Evolutionary conservation across 2,113 vertebrate species (phyloP), one percentile per base, ranked within the genome.

Genomic region (Gnathonemus echidnorhynchus): DNA sequence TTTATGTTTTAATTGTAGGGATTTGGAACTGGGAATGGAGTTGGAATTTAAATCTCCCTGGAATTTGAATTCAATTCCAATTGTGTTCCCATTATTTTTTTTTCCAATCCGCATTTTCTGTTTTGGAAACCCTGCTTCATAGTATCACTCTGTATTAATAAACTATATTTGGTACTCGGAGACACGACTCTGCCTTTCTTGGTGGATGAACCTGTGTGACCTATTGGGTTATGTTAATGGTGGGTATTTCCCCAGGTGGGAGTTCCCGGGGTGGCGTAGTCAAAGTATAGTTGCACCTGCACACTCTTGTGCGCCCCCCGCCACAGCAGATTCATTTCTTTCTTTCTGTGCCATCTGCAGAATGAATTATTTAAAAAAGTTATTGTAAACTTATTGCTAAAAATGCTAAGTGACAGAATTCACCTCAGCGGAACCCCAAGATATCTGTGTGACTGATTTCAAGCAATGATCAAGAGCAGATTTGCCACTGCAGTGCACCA

Each of bases 401-500:
- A 80, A 80, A 80, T 19, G 74, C 6, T 17, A 80, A 42, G 15
- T 42, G 35, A 80, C 74, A 80, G 35, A 42, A 19, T 80, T 15
- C 74, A 19, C 74, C 74, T 80, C 74, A 19, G 31, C 15, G 3
- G 62, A 45, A 27, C 85, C 83, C 48, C 89, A 8, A 70, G 49
- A 49, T 89, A 90, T 90, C 70, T 66, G 89, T 90, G 66, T 89
- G 88, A 2, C 89, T 87, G 53, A 91, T 91, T 92, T 85, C 56
- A 91, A 88, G 45, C 74, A 39, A 86, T 45, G 89, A 90, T 92
- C 77, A 27, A 56, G 85, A 58, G 85, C 53, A 84, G 77, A 42
- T 88, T 50, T 56, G 27, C 70, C 46, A 5, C 46, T 17, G 45
- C 85, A 35, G 85, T 31, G 27, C 56, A 5, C 45, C 9, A 39